phyloP scores from a whole-genome alignment of 2,888 invertebrate species.

The Noctuana brunneofusca region DNA sequence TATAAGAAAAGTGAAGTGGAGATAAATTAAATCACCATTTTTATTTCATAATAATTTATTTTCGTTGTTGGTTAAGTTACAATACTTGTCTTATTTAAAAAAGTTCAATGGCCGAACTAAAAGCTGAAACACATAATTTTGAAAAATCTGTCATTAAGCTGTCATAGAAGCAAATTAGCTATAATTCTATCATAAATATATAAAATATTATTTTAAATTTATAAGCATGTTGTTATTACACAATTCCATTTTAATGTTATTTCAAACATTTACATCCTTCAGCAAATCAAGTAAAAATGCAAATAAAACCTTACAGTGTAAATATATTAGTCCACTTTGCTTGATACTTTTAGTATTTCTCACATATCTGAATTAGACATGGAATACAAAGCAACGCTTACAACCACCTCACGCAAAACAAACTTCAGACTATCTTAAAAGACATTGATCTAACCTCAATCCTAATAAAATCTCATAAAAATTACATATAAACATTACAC shows the following conservation, averaged over 20 bases:
- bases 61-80: slow-evolving; percentile 32
- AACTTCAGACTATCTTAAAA: slow-evolving; percentile 6
- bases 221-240: too few species aligned
- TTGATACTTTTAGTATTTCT: background rate
- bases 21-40: background rate
- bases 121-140: background rate
- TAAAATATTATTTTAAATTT: background rate
- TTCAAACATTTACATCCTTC: background rate
- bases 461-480: slow-evolving; percentile 32
- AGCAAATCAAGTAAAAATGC: background rate
- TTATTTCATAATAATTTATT: slow-evolving; percentile 39
- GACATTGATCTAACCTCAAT: slow-evolving; percentile 13
- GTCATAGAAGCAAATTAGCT: background rate
- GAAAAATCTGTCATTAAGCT: background rate
- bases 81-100: slow-evolving; percentile 10
- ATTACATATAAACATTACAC: slow-evolving; percentile 31
- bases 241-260: background rate
- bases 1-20: background rate
- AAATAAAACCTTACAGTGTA: background rate
- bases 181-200: background rate
- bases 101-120: slow-evolving; percentile 5
- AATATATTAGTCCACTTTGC: background rate
- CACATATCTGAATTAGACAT: slow-evolving; percentile 10
- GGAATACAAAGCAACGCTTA: slow-evolving; percentile 13
- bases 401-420: background rate